These are phyloP conservation scores for Prionailurus viverrinus DNA, from an alignment of 2,113 vertebrate genomes.

Conservation along the genomic window DNA sequence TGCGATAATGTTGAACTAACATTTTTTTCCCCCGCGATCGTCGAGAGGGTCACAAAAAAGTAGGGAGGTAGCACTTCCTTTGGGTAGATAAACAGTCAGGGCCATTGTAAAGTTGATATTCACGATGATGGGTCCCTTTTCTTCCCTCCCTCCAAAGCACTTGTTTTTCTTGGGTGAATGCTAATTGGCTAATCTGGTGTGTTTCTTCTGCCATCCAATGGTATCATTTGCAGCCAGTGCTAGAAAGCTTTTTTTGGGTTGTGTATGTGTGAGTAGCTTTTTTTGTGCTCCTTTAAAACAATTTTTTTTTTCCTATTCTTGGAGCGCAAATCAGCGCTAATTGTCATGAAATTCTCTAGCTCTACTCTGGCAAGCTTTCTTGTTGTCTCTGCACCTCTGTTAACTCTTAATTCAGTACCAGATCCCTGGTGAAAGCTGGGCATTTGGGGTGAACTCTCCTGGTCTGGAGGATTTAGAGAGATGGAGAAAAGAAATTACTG, in stretches of 20 bases:
- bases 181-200: conserved; percentile 82
- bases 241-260: conserved; percentile 75
- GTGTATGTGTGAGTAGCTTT: conserved; percentile 51
- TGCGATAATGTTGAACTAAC: conserved; percentile 88
- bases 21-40: conserved; percentile 82
- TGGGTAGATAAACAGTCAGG: conserved; percentile 67
- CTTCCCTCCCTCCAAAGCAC: conserved; percentile 60
- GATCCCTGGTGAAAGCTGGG: conserved; percentile 78
- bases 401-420: conserved; percentile 80
- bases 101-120: conserved; percentile 79
- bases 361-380: conserved; percentile 77
- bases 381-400: conserved; percentile 74
- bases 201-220: conserved; percentile 78
- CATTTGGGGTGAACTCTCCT: conserved; percentile 33
- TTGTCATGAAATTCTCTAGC: conserved; percentile 82
- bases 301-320: conserved; percentile 80
- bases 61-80: conserved; percentile 75
- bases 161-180: conserved; percentile 79
- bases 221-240: conserved; percentile 75
- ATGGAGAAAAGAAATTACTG: background rate
- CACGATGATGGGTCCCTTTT: background rate
- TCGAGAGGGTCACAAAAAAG: conserved; percentile 77
- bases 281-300: conserved; percentile 48
- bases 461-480: background rate
- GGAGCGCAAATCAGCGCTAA: conserved; percentile 82